phyloP scores from a whole-genome alignment of 2,113 vertebrate genomes.

The Macquaria australasica region DNA sequence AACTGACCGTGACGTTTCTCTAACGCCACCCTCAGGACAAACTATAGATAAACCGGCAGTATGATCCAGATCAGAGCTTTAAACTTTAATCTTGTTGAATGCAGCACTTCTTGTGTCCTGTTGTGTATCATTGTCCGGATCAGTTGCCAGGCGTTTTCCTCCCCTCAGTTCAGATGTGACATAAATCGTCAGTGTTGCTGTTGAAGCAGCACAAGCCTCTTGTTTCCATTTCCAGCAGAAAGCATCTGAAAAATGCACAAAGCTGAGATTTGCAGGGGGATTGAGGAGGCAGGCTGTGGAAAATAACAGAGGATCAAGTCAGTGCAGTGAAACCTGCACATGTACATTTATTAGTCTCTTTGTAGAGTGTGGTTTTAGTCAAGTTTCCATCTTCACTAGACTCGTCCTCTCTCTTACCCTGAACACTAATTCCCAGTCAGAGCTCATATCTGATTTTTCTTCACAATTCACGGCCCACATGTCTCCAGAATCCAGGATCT shows the following conservation, averaged over 20 bases:
- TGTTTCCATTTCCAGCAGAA: conserved; percentile 37
- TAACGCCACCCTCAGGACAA: not conserved
- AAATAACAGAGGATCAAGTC: conserved; percentile 35
- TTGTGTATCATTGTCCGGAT: not conserved
- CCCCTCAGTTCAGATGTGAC: not conserved
- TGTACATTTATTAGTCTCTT: conserved; percentile 13
- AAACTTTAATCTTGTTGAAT: not conserved
- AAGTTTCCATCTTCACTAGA: not conserved
- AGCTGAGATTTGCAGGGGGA: conserved; percentile 40
- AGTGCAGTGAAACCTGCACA: conserved; percentile 29
- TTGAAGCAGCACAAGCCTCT: conserved; percentile 16
- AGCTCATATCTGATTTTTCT: not conserved
- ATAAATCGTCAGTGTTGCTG: conserved; percentile 1
- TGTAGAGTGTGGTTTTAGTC: not conserved
- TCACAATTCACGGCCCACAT: not conserved
- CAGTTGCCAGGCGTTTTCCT: not conserved
- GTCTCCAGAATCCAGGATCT: not conserved
- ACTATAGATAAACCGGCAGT: not conserved
- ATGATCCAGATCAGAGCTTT: not conserved
- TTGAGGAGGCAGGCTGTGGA: conserved; percentile 15
- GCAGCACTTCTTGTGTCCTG: not conserved
- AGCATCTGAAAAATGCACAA: conserved; percentile 55
- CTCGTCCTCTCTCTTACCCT: not conserved
- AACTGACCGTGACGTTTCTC: not conserved
- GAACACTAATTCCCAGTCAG: not conserved